phyloP scores from a whole-genome alignment of 2,113 vertebrate genomes.

The Passerina amoena region DNA sequence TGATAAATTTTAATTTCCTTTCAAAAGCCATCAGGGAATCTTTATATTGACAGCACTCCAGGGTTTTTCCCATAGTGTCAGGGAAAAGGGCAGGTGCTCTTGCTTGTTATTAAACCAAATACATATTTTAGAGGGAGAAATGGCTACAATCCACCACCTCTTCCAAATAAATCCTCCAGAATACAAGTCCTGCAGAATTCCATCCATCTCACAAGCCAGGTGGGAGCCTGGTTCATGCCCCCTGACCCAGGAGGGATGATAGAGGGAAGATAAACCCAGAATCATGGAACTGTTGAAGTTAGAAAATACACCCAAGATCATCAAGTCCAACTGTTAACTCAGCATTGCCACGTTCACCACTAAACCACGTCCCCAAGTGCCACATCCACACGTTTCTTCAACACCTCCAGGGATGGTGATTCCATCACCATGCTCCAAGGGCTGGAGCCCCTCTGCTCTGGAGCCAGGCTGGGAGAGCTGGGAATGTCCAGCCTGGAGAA shows the following conservation, averaged over 20 bases:
- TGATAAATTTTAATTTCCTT: constrained; percentile 70
- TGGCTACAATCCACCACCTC: neutral
- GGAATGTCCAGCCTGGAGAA: neutral
- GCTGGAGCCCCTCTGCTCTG: neutral
- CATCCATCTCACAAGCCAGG: accelerated
- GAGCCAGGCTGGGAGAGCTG: neutral
- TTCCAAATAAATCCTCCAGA: neutral
- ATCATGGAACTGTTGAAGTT: neutral
- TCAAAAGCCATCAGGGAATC: constrained; percentile 73
- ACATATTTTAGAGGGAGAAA: neutral
- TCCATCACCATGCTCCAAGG: accelerated
- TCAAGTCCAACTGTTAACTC: neutral
- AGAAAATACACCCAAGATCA: neutral
- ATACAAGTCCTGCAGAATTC: neutral
- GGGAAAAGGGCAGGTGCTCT: neutral
- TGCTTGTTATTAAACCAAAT: constrained; percentile 37
- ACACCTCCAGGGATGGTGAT: neutral
- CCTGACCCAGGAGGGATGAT: neutral
- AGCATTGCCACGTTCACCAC: neutral
- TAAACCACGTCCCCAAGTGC: neutral
- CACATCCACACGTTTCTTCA: neutral
- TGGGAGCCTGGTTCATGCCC: neutral
- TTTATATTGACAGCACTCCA: constrained; percentile 75
- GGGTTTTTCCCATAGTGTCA: neutral
- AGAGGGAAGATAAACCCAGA: neutral